phyloP scores from a whole-genome alignment of 2,888 invertebrate species.

The Linhomoeus sp. region DNA sequence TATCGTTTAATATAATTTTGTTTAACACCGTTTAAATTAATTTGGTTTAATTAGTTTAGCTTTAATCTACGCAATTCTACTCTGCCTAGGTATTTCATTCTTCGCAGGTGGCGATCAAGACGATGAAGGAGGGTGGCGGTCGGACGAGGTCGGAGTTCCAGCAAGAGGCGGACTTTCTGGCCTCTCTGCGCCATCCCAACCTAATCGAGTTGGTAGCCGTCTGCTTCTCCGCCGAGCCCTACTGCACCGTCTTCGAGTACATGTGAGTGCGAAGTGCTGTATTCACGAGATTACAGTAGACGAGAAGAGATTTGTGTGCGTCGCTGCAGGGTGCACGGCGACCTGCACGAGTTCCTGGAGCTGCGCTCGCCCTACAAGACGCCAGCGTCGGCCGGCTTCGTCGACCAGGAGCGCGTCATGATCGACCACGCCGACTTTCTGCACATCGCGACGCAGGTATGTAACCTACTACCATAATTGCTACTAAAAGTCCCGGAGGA shows the following conservation, averaged over 20 bases:
- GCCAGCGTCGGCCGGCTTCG: conserved; percentile 38
- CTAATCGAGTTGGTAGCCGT: conserved; percentile 83
- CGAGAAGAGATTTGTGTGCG: not conserved
- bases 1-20: too few relatives aligned
- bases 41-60: too few relatives aligned
- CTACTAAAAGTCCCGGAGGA: too few relatives aligned
- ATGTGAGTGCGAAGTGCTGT: conserved; percentile 40
- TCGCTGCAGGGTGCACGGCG: conserved; percentile 43
- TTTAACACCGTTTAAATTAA: too few relatives aligned
- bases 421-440: conserved; percentile 47
- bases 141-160: conserved; percentile 79
- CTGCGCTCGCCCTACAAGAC: conserved; percentile 59
- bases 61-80: too few relatives aligned
- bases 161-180: conserved; percentile 75
- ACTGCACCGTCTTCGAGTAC: conserved; percentile 89
- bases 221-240: conserved; percentile 59
- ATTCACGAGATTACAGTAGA: not conserved
- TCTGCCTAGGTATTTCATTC: not conserved
- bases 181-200: conserved; percentile 76
- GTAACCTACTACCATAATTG: too few relatives aligned
- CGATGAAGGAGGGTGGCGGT: conserved; percentile 73
- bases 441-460: conserved; percentile 49
- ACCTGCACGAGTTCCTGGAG: conserved; percentile 83
- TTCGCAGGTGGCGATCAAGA: conserved; percentile 70
- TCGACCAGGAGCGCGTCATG: conserved; percentile 2